These are phyloP conservation scores for Agrilus planipennis DNA, from an alignment of 1,140 invertebrate species.

Conservation along the genomic window DNA sequence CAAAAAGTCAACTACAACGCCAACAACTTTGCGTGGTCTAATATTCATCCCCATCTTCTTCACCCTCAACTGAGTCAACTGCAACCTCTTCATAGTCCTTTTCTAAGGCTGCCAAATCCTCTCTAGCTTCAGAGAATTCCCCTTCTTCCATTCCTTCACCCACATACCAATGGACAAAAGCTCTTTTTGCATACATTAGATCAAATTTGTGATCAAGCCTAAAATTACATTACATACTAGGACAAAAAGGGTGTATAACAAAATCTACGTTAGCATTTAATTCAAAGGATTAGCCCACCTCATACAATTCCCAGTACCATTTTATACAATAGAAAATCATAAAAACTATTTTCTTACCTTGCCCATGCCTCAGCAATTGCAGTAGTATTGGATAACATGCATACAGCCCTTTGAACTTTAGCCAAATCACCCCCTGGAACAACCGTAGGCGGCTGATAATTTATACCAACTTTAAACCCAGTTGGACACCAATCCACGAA, in stretches of 20 bases:
- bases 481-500: slow-evolving; percentile 57
- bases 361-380: slow-evolving; percentile 67
- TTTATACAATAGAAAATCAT: too few relatives aligned
- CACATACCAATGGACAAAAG: slow-evolving; percentile 67
- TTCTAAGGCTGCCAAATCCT: slow-evolving; percentile 60
- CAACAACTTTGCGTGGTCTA: too few relatives aligned
- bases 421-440: slow-evolving; percentile 63
- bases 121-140: slow-evolving; percentile 62
- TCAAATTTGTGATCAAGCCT: slow-evolving; percentile 63
- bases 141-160: slow-evolving; percentile 69
- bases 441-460: slow-evolving; percentile 52
- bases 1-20: too few relatives aligned
- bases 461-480: slow-evolving; percentile 57
- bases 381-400: slow-evolving; percentile 68
- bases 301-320: too few relatives aligned
- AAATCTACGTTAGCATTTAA: too few relatives aligned
- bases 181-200: slow-evolving; percentile 68
- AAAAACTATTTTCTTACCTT: too few relatives aligned
- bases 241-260: background rate
- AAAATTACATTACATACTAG: background rate
- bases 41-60: background rate
- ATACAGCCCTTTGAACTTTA: slow-evolving; percentile 51
- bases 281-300: too few relatives aligned
- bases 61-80: slow-evolving; percentile 55
- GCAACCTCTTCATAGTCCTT: slow-evolving; percentile 51